Evolutionary conservation across 2,797 vertebrate genomes (phyloP), one percentile per base, ranked within the genome.

Genomic region (Acanthurus tractus): DNA sequence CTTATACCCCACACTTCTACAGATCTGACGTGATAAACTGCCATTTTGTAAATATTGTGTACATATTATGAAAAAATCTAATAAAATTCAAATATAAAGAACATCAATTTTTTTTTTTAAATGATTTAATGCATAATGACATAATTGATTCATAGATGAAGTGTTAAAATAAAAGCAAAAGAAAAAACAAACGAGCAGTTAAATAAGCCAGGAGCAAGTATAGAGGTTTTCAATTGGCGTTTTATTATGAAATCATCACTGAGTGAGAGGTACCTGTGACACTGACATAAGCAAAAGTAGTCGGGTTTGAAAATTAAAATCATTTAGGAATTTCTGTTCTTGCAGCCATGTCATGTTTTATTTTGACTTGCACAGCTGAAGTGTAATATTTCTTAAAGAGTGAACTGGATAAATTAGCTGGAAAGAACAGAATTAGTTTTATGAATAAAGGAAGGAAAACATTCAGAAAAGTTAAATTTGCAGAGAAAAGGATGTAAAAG

Each of bases 21-120:
- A 90, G 87, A 88, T 88, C 84, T 85, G 48, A 92, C 67, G 71
- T 81, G 74, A 90, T 38, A 64, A 88, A 91, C 88, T 93, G 90
- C 92, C 90, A 86, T 89, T 93, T 90, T 95, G 93, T 95, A 90
- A 88, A 95, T 94, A 88, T 79, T 78, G 65, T 95, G 90, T 92
- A 92, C 46, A 92, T 92, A 90, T 84, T 91, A 92, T 91, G 79
- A 61, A 71, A 67, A 74, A 75, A 86, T 75, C 76, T 59, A 94
- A 95, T 94, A 94, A 94, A 93, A 89, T 63, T 76, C 10, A 77
- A 86, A 44, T 79, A 85, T 75, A 73, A 76, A 85, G 14, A 6
- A n/a, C 34, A 81, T 61, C 13, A 1, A 6, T 8, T 61, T 45
- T 38, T 42, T 2, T 18, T 52, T 48, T 49, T 62, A 11, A 40